Percentiles rank a stretch among this genome's conserved stretches.
Evolutionary conservation across 2,113 vertebrate genomes (phyloP).

Genomic region (Polyodon spathula): DNA sequence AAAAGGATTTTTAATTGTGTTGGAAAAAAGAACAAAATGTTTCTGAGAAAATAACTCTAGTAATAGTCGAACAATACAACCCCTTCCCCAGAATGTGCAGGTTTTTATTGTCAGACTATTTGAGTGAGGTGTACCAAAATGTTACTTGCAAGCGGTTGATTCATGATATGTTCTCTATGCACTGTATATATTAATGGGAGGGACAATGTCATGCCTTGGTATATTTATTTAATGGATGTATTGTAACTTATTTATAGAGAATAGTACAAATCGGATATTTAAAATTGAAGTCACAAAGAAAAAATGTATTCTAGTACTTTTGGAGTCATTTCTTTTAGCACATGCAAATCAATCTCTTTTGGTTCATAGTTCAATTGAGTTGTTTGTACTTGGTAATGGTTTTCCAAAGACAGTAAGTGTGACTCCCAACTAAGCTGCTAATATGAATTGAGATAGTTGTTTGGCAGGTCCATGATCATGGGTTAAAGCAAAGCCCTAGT

Average conservation of each 20-base stretch:
- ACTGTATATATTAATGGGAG: conserved; percentile 52
- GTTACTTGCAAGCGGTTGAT: conserved; percentile 23
- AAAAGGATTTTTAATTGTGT: too few species aligned
- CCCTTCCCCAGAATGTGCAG: conserved; percentile 5
- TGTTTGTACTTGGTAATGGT: too few species aligned
- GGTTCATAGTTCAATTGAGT: too few species aligned
- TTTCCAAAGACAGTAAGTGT: too few species aligned
- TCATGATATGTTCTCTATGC: conserved; percentile 56
- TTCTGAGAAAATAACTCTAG: too few species aligned
- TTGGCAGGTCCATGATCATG: too few species aligned
- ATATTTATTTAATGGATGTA: conserved; percentile 73
- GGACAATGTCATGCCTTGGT: conserved; percentile 39
- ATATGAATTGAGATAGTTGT: too few species aligned
- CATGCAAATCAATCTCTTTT: too few species aligned
- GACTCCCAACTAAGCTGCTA: too few species aligned
- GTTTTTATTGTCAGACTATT: neutral
- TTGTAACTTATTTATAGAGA: conserved; percentile 43
- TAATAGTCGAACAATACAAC: too few species aligned
- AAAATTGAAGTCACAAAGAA: conserved; percentile 20
- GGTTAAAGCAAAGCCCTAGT: too few species aligned
- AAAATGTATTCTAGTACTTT: conserved; percentile 21
- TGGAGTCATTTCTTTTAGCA: conserved; percentile 1
- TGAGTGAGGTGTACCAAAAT: conserved; percentile 7
- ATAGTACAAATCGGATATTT: conserved; percentile 16
- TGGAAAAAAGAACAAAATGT: too few species aligned